Percentiles rank a stretch among this genome's conserved stretches.
Conservation (phyloP, 2,888 invertebrate genomes). For the Chymomyza procnemis region DNA sequence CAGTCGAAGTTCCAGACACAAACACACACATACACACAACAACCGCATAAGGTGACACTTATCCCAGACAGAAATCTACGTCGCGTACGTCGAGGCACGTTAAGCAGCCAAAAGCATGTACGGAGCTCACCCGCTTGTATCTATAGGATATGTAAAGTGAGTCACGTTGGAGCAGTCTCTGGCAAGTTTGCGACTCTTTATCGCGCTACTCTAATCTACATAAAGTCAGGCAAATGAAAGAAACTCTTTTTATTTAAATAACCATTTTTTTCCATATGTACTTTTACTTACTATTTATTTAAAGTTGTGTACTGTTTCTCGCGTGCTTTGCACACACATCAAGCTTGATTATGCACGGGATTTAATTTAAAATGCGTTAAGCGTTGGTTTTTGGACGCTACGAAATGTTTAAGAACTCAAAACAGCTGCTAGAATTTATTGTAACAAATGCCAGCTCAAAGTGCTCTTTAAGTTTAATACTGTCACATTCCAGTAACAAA, state of each 20-base stretch:
- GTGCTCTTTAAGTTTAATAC: neutral
- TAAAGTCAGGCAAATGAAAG: constrained; percentile 20
- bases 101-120: constrained; percentile 20
- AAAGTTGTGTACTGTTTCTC: constrained; percentile 49
- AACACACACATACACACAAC: constrained; percentile 11
- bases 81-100: constrained; percentile 35
- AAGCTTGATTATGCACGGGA: neutral
- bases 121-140: constrained; percentile 5
- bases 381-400: constrained; percentile 36
- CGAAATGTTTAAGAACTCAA: neutral
- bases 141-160: constrained; percentile 37
- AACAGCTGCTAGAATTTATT: neutral
- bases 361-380: constrained; percentile 54
- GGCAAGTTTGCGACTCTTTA: constrained; percentile 44
- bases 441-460: neutral
- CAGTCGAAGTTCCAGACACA: constrained; percentile 1
- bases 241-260: constrained; percentile 37
- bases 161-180: constrained; percentile 55
- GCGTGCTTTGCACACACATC: constrained; percentile 17
- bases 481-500: neutral
- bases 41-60: constrained; percentile 44
- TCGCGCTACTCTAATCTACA: constrained; percentile 50
- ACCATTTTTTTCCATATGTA: constrained; percentile 1
- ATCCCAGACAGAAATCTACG: constrained; percentile 49
- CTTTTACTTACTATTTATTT: constrained; percentile 39